Base-by-base conservation (phyloP, 2,888 invertebrate species). In the Nymphalis c-album region DNA sequence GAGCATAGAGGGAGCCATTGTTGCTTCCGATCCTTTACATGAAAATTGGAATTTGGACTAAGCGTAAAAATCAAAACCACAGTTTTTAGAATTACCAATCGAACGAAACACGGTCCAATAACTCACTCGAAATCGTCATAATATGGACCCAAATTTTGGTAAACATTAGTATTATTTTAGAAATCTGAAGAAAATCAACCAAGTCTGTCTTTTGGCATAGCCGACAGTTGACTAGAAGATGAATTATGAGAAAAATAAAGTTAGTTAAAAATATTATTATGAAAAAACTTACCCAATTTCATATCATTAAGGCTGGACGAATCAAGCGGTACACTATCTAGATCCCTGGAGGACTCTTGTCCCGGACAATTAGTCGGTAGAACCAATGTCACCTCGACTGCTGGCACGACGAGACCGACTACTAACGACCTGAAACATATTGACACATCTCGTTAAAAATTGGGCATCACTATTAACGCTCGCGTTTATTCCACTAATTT, bases 311-410 rank as follows among this genome's bases (percentile, higher is more conserved):
- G 94, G 83, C 97, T 97, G 73, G 96, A 96, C 7, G 97, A 96
- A 88, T 97, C 97, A 1, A 97, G 95, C 48, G 96, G 94, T 50
- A 97, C 95, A 73, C 97, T 97, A 88, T 97, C 97, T 73, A 96
- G 93, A 87, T 97, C 97, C 65, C 96, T 94, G 65, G 96, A 96
- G 71, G 96, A 97, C 93, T 97, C 97, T 85, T 96, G 97, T 10
- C 97, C 96, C 51, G 96, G 96, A 79, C 95, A 95, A 84, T 94
- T 95, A 69, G 96, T 95, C 47, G 97, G 97, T 93, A 97, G 96
- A 71, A 98, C 96, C 76, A 98, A 94, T 0, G 97, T 98, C 68
- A 98, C 90, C 87, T 98, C 98, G 57, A 96, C 93, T 81, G 98
- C 97, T 18, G 97, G 97, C 68, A 98, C 93, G 73, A 97, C 94